Evolutionary conservation across 2,113 vertebrate species (phyloP), one percentile per base, ranked within the genome.

Genomic region (Bagarius yarrelli): DNA sequence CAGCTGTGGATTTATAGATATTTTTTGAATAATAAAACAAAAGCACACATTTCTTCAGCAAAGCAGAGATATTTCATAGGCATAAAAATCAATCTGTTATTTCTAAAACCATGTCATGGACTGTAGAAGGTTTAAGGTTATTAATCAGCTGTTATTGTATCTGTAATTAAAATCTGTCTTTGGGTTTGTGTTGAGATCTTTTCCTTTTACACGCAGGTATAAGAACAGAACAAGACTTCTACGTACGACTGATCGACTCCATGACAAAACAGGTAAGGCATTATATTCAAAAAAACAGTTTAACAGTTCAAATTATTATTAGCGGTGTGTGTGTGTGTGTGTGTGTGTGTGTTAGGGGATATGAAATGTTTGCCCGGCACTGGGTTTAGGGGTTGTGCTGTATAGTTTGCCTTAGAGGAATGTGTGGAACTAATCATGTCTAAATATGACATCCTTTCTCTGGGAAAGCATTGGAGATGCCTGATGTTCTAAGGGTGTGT

Each of bases 181-280:
- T 67, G 19, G 23, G 36, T 67, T 30, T 81, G 44, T 64, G 50
- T 72, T 76, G 53, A 63, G 9, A 78, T 13, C 8, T 47, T 1
- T 79, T 63, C 11, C 50, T 19, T 72, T 83, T 36, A 4, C 27
- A 52, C 23, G 32, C 83, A 94, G 96, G 96, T 30, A 98, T 98
- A 89, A 93, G 96, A 88, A 98, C 96, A 19, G 96, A 98, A 87
- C 96, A 98, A 90, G 96, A 98, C 90, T 94, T 98, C 86, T 98
- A 97, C 63, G 96, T 98, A 70, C 95, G 96, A 18, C 94, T 98
- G 87, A 98, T 98, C 79, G 96, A 98, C 94, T 98, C 96, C 83
- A 98, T 98, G 96, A 98, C 96, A 84, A 98, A 98, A 92, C 96
- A 98, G 95, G 96, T 98, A 91, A 90, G 93, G 87, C n/a, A 18